Evolutionary conservation across 2,113 vertebrate genomes (phyloP).

Genomic region (Hydrolagus affinis): DNA sequence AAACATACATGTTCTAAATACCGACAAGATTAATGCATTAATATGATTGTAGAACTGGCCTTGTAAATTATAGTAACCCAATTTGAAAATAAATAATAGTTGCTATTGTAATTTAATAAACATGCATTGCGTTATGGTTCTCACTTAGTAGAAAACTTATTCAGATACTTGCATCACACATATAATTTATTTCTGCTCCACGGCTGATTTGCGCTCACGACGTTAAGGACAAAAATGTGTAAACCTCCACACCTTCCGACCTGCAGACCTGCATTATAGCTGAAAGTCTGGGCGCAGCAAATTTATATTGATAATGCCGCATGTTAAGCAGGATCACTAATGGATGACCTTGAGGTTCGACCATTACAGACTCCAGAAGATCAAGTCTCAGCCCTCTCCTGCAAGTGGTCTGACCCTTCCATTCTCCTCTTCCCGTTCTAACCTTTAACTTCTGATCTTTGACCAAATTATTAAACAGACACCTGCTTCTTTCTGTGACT

Average conservation of each 20-base stretch:
- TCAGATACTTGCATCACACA: neutral
- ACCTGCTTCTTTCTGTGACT: slow-evolving; percentile 85
- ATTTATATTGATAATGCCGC: slow-evolving; percentile 80
- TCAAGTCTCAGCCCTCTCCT: slow-evolving; percentile 86
- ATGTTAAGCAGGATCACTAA: slow-evolving; percentile 85
- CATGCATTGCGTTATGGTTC: too few relatives aligned
- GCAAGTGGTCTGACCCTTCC: slow-evolving; percentile 75
- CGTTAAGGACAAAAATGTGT: neutral
- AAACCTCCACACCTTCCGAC: neutral
- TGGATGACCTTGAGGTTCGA: slow-evolving; percentile 97
- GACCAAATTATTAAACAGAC: slow-evolving; percentile 97
- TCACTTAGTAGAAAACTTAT: neutral
- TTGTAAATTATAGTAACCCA: neutral
- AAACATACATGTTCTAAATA: neutral
- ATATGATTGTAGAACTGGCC: neutral
- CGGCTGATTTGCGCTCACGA: neutral
- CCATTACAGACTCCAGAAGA: slow-evolving; percentile 83
- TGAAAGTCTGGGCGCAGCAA: slow-evolving; percentile 53
- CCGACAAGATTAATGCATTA: neutral
- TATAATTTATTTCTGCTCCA: neutral
- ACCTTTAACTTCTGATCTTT: slow-evolving; percentile 97
- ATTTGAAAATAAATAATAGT: too few relatives aligned
- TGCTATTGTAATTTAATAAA: too few relatives aligned
- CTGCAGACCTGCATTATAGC: slow-evolving; percentile 13
- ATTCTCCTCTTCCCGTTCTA: slow-evolving; percentile 72